Conservation (phyloP, 2,888 invertebrate genomes). For the Cylindroiulus punctatus region DNA sequence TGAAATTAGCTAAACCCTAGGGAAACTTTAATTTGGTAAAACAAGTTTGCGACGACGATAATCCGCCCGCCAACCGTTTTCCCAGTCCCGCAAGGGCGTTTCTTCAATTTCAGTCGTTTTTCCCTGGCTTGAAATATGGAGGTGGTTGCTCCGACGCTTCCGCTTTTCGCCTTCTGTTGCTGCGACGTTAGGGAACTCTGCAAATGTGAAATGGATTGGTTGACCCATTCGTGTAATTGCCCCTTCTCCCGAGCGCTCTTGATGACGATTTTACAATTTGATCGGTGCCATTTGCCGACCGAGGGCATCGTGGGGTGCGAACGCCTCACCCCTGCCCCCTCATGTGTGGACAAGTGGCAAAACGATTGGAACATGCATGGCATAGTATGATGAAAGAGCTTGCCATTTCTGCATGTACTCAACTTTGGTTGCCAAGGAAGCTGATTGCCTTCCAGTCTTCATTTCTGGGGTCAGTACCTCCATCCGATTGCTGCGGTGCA, state of each 20-base stretch:
- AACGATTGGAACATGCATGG: neutral
- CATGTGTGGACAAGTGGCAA: neutral
- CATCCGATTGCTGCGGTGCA: constrained; percentile 10
- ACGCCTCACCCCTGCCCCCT: neutral
- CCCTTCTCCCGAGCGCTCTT: neutral
- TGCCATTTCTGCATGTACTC: neutral
- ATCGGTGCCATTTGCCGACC: constrained; percentile 4
- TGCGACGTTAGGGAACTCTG: neutral
- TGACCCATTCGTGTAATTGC: constrained; percentile 32
- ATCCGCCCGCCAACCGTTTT: neutral
- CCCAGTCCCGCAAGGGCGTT: neutral
- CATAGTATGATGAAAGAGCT: neutral
- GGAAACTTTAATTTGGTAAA: neutral
- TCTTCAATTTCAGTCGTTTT: neutral
- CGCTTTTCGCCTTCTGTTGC: neutral
- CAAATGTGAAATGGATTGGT: constrained; percentile 11
- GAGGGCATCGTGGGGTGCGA: constrained; percentile 14
- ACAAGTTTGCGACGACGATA: neutral
- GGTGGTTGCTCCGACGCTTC: neutral
- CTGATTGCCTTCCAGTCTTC: neutral
- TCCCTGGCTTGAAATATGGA: neutral
- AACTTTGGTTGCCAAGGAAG: too few species aligned
- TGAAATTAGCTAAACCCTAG: neutral
- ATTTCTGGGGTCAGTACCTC: neutral
- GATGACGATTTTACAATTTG: constrained; percentile 32